Conservation (phyloP, 2,888 invertebrate genomes). For the Thera britannica region DNA sequence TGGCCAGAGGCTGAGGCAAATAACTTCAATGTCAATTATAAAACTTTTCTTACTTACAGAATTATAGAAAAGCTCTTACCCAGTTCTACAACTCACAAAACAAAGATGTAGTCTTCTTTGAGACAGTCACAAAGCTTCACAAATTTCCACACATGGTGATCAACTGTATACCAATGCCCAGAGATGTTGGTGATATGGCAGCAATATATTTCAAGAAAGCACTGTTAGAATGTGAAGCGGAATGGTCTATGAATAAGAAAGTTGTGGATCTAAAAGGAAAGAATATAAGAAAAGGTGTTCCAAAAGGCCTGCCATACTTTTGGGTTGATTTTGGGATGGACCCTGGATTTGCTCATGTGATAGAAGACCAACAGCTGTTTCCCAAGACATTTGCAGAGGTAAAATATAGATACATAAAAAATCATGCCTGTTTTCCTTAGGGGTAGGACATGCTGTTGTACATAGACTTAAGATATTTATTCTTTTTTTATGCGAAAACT, state of each 20-base stretch:
- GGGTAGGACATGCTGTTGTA: too few species aligned
- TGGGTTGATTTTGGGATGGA: slow-evolving; percentile 96
- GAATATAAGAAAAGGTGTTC: slow-evolving; percentile 92
- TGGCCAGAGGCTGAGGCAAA: too few species aligned
- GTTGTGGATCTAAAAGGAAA: slow-evolving; percentile 84
- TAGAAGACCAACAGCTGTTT: slow-evolving; percentile 96
- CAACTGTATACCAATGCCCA: slow-evolving; percentile 94
- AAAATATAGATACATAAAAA: slow-evolving; percentile 42
- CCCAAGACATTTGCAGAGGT: slow-evolving; percentile 96
- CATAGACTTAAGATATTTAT: too few species aligned
- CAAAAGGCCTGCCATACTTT: slow-evolving; percentile 97
- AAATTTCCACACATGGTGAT: slow-evolving; percentile 93
- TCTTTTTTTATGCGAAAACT: too few species aligned
- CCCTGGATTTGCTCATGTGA: slow-evolving; percentile 97
- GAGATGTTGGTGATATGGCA: slow-evolving; percentile 93
- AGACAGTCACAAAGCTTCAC: slow-evolving; percentile 91
- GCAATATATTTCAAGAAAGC: slow-evolving; percentile 99
- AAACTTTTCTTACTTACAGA: slow-evolving; percentile 65
- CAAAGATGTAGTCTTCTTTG: slow-evolving; percentile 95
- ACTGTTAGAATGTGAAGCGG: slow-evolving; percentile 96
- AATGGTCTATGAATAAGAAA: slow-evolving; percentile 98
- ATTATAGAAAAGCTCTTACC: slow-evolving; percentile 91
- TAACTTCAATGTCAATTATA: not conserved
- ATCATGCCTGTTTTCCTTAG: too few species aligned
- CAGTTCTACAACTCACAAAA: slow-evolving; percentile 89